Conservation (phyloP, 1,140 invertebrate species). For the Bradynema listronoti region DNA sequence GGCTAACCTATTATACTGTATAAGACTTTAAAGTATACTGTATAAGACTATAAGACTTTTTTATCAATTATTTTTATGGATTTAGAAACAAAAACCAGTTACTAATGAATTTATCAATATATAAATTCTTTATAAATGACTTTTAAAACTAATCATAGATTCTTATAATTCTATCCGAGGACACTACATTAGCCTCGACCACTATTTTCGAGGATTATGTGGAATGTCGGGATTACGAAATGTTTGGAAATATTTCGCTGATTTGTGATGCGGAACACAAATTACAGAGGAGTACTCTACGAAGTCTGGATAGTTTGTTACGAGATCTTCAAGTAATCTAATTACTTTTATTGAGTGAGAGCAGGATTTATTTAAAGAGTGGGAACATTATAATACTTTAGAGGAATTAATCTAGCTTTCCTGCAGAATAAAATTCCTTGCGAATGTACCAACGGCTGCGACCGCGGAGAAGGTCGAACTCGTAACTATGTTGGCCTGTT, state of each 20-base stretch:
- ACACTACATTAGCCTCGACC: too few species aligned
- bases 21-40: too few species aligned
- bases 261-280: slow-evolving; percentile 8
- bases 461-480: not conserved
- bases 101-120: too few species aligned
- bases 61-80: too few species aligned
- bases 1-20: too few species aligned
- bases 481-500: slow-evolving; percentile 5
- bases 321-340: slow-evolving; percentile 1
- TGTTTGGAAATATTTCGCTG: not conserved
- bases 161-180: too few species aligned
- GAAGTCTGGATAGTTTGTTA: slow-evolving; percentile 6
- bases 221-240: slow-evolving; percentile 1
- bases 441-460: slow-evolving; percentile 1
- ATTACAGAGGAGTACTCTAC: not conserved
- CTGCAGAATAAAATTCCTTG: slow-evolving; percentile 8
- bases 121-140: too few species aligned
- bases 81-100: too few species aligned
- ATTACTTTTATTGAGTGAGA: not conserved
- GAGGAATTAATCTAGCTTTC: not conserved
- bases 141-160: too few species aligned
- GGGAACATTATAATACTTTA: not conserved
- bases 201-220: slow-evolving; percentile 12
- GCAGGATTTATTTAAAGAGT: not conserved
- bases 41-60: too few species aligned